phyloP scores from a whole-genome alignment of 2,888 invertebrate species.

The Caprella mutica region DNA sequence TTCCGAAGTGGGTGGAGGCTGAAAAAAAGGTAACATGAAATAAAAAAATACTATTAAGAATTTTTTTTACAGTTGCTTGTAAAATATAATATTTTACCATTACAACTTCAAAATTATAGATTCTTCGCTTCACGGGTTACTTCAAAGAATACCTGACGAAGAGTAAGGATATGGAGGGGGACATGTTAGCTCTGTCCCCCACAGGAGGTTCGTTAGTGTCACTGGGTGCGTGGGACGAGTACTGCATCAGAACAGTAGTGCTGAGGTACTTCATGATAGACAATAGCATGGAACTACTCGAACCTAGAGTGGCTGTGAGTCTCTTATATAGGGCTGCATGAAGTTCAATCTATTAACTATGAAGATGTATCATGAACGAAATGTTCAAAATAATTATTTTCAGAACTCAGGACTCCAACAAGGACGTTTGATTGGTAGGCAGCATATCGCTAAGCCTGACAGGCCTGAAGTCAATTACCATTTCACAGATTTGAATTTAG shows the following conservation, averaged over 20 bases:
- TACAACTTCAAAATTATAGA: too few species aligned
- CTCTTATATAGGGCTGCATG: too few species aligned
- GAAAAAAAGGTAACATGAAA: too few species aligned
- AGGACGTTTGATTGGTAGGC: constrained; percentile 22
- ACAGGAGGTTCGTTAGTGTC: background rate
- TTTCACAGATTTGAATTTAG: constrained; percentile 30
- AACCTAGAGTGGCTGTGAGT: constrained; percentile 3
- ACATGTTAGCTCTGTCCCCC: background rate
- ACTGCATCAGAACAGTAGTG: background rate
- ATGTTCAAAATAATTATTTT: background rate
- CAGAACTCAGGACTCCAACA: constrained; percentile 30
- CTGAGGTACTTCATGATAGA: constrained; percentile 1
- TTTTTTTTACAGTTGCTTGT: too few species aligned
- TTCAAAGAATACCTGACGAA: background rate
- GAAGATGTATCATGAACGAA: too few species aligned
- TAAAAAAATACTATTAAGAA: too few species aligned
- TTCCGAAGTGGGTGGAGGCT: too few species aligned
- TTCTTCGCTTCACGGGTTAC: constrained; percentile 5
- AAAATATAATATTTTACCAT: too few species aligned
- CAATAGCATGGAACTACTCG: constrained; percentile 3
- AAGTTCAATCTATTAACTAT: too few species aligned
- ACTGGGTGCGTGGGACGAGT: background rate
- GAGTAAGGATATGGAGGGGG: background rate
- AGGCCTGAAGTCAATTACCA: constrained; percentile 21
- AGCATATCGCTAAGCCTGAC: constrained; percentile 21